These are phyloP conservation scores for Agrochola macilenta DNA, from an alignment of 2,888 invertebrate species.

Conservation along the genomic window DNA sequence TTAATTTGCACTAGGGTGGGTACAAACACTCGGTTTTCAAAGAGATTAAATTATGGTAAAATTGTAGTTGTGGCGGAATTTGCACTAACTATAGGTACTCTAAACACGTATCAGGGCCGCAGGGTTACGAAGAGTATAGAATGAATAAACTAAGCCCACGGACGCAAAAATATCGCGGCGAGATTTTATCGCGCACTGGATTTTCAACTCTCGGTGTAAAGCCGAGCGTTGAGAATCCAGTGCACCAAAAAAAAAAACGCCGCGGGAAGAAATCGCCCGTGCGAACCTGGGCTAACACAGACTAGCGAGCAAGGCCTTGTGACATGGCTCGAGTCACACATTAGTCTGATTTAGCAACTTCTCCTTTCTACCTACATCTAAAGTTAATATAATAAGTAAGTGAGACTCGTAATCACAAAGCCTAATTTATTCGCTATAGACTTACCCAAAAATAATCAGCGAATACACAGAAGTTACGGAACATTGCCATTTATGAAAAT, in stretches of 20 bases:
- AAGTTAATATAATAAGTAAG: background rate
- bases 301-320: too few relatives aligned
- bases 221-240: too few relatives aligned
- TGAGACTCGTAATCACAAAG: background rate
- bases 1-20: background rate
- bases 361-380: background rate
- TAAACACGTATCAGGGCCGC: background rate
- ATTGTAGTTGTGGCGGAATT: background rate
- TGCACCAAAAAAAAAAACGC: too few relatives aligned
- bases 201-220: too few relatives aligned
- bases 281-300: too few relatives aligned
- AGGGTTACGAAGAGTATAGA: background rate
- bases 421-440: background rate
- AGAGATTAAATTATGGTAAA: background rate
- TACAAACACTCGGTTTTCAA: too few relatives aligned
- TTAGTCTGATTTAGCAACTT: background rate
- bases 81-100: too few relatives aligned
- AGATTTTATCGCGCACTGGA: too few relatives aligned
- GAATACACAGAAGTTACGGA: conserved; percentile 18
- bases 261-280: too few relatives aligned
- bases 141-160: background rate
- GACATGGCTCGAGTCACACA: too few relatives aligned
- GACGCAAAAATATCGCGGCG: too few relatives aligned
- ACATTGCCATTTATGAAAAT: conserved; percentile 29
- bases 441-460: conserved; percentile 3